Percentiles rank a stretch among this genome's conserved stretches.
Conservation (phyloP, 2,797 vertebrate genomes). For the Amblyraja radiata region DNA sequence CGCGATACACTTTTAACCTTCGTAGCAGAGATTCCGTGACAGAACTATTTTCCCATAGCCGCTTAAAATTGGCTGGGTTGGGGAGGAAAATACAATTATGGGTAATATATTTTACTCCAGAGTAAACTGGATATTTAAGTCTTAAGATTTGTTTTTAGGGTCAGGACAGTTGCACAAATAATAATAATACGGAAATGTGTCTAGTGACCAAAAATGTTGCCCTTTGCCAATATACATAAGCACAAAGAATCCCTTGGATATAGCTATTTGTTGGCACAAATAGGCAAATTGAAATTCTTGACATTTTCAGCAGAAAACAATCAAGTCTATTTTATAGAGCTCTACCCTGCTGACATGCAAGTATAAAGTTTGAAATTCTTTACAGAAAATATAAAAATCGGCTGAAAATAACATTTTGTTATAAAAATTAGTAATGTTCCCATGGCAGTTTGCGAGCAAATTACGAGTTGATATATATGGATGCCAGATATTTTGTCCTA, state of each 20-base stretch:
- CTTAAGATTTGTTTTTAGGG: not conserved
- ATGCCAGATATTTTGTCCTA: constrained; percentile 53
- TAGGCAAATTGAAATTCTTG: not conserved
- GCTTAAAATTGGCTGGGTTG: constrained; percentile 5
- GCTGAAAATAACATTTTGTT: constrained; percentile 20
- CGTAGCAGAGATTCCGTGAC: constrained; percentile 10
- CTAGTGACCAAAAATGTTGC: constrained; percentile 23
- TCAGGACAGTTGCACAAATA: constrained; percentile 33
- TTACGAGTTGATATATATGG: constrained; percentile 52
- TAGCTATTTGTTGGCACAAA: not conserved
- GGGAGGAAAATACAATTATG: constrained; percentile 15
- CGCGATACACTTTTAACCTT: constrained; percentile 1
- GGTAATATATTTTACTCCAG: constrained; percentile 34
- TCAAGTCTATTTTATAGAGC: not conserved
- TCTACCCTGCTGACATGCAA: not conserved
- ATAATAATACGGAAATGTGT: constrained; percentile 20
- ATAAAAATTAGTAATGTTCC: constrained; percentile 47
- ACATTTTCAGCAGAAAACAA: constrained; percentile 10
- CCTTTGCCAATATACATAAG: constrained; percentile 26
- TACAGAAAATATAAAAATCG: not conserved
- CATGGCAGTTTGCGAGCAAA: constrained; percentile 52
- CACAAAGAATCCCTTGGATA: constrained; percentile 18
- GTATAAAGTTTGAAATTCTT: constrained; percentile 9
- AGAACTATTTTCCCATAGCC: constrained; percentile 14
- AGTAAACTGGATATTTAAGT: constrained; percentile 20